A percentile compares a stretch with the other conserved stretches of the same genome.
These are phyloP conservation scores for Semnornis frantzii DNA, from an alignment of 2,113 vertebrate genomes.

Conservation along the genomic window DNA sequence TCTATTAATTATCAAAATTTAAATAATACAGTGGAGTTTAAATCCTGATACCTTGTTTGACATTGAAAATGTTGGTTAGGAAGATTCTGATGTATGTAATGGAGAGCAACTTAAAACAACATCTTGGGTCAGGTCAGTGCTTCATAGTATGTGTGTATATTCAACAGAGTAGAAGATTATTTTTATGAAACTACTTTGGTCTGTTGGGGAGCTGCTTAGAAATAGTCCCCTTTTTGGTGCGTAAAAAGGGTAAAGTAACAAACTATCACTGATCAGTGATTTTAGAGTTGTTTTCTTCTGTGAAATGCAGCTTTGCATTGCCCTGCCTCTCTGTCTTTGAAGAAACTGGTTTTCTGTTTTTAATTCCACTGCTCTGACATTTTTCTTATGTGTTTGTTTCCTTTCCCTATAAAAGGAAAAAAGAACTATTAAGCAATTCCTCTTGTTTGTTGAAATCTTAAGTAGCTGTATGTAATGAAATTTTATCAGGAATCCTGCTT, in stretches of 20 bases:
- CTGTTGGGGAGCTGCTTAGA: background rate
- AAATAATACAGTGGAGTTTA: background rate
- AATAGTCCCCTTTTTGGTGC: background rate
- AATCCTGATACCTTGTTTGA: background rate
- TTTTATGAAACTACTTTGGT: background rate
- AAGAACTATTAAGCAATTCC: background rate
- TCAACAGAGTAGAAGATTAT: background rate
- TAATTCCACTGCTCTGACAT: background rate
- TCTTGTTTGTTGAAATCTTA: slow-evolving; percentile 16
- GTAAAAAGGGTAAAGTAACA: background rate
- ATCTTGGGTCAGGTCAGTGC: background rate
- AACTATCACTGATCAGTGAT: background rate
- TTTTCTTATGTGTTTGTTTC: background rate
- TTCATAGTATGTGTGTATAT: background rate
- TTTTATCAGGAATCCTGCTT: slow-evolving; percentile 27
- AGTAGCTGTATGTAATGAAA: background rate
- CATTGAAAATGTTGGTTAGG: background rate
- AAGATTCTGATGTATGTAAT: background rate
- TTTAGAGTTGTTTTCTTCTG: background rate
- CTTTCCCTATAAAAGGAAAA: background rate
- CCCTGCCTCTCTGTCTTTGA: background rate
- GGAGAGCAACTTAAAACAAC: background rate
- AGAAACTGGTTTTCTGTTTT: background rate
- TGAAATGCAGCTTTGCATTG: background rate
- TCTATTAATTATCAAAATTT: background rate